A percentile compares a stretch with the other conserved stretches of the same genome.
Evolutionary conservation across 2,888 invertebrate species (phyloP).

Genomic region (Endotricha flammealis): DNA sequence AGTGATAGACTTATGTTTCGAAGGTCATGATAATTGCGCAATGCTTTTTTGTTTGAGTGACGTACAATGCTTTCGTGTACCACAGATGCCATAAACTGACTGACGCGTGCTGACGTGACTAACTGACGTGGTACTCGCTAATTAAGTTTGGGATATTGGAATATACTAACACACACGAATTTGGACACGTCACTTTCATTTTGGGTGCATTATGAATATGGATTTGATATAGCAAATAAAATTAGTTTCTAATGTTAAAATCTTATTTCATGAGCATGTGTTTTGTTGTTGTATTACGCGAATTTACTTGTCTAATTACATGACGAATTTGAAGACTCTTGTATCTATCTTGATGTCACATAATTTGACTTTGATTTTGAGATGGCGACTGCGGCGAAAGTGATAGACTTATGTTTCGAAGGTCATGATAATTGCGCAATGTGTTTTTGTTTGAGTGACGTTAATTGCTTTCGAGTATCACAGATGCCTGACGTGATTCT

Average conservation of each 20-base stretch:
- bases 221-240: too few species aligned
- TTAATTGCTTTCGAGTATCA: neutral
- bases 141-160: too few species aligned
- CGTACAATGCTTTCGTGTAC: neutral
- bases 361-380: neutral
- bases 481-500: too few species aligned
- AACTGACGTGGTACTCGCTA: too few species aligned
- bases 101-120: too few species aligned
- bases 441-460: neutral
- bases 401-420: neutral
- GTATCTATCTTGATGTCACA: constrained; percentile 2
- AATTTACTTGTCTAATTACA: constrained; percentile 47
- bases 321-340: constrained; percentile 38
- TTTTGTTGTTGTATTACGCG: constrained; percentile 30
- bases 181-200: too few species aligned
- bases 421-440: neutral
- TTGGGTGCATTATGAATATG: too few species aligned
- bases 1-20: neutral
- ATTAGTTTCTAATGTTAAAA: too few species aligned
- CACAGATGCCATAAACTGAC: too few species aligned
- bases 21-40: neutral
- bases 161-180: too few species aligned
- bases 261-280: too few species aligned
- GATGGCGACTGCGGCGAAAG: neutral
- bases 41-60: neutral